phyloP scores from a whole-genome alignment of 2,113 vertebrate species.

The Tetrao urogallus region DNA sequence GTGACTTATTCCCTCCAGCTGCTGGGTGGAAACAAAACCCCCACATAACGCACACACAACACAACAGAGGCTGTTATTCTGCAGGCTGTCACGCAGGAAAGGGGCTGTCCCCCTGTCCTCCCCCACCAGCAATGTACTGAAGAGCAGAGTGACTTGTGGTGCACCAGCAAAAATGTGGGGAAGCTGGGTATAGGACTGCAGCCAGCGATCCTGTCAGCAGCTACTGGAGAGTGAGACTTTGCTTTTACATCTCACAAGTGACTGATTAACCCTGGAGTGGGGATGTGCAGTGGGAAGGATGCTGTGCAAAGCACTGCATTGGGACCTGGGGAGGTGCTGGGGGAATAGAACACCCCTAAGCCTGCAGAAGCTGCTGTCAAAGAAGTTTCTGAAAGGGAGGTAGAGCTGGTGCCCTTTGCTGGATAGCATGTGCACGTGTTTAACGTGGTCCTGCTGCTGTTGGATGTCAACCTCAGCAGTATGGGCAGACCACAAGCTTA shows the following conservation, averaged over 20 bases:
- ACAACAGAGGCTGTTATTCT: conserved; percentile 35
- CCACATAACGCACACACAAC: not conserved
- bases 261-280: not conserved
- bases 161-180: not conserved
- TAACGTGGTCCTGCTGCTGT: not conserved
- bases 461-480: not conserved
- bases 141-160: not conserved
- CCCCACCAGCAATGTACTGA: not conserved
- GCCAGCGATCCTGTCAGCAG: not conserved
- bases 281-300: not conserved
- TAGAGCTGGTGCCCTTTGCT: not conserved
- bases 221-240: not conserved
- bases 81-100: not conserved
- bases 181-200: not conserved
- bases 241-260: not conserved
- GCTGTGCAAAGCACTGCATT: not conserved
- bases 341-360: not conserved
- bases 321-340: not conserved
- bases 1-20: conserved; percentile 24
- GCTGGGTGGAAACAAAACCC: not conserved
- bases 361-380: not conserved
- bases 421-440: accelerated
- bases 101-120: not conserved
- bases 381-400: not conserved
- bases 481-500: not conserved